Evolutionary conservation across 2,888 invertebrate genomes (phyloP), one percentile per base, ranked within the genome.

Genomic region (Sphecodes monilicornis): DNA sequence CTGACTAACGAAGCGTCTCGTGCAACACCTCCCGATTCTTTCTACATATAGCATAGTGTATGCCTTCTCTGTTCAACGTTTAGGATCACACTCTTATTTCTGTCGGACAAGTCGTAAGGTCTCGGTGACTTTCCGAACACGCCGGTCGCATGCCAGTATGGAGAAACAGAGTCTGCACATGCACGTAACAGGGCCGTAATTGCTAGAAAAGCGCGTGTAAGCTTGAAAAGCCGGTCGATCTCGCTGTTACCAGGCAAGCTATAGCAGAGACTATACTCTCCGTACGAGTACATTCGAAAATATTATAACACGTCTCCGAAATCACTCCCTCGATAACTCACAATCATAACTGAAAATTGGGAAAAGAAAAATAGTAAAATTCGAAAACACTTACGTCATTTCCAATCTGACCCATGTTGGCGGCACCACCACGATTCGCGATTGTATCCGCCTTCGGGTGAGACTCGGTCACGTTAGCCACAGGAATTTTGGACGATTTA

Each of bases 331-430:
- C n/a, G n/a, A n/a, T n/a, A n/a, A n/a, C n/a, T n/a, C n/a, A n/a
- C n/a, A n/a, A n/a, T n/a, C n/a, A n/a, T n/a, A 54, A 39, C 8
- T 68, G 10, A 57, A 50, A 6, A 57, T n/a, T 0, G 46, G 5
- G 32, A 36, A 54, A 36, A 50, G 3, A 18, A 57, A 18, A 29
- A n/a, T 10, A 26, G 39, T 13, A 36, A 18, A 50, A 50, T 70
- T 26, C 13, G 11, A 39, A n/a, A 71, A 84, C n/a, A 94, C 94
- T 94, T 87, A 94, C 94, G 86, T 94, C 94, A 89, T 94, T 94
- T 89, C 92, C 92, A 90, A 94, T 94, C 90, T 94, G 94, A 91
- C 94, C 94, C 94, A 94, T 94, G 90, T 89, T 94, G 91, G 90
- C 91, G 91, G 91, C 91, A 89, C 90, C 92, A 87, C 89, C 91